Evolutionary conservation across 2,113 vertebrate species (phyloP).

Genomic region (Hepsetus odoe): DNA sequence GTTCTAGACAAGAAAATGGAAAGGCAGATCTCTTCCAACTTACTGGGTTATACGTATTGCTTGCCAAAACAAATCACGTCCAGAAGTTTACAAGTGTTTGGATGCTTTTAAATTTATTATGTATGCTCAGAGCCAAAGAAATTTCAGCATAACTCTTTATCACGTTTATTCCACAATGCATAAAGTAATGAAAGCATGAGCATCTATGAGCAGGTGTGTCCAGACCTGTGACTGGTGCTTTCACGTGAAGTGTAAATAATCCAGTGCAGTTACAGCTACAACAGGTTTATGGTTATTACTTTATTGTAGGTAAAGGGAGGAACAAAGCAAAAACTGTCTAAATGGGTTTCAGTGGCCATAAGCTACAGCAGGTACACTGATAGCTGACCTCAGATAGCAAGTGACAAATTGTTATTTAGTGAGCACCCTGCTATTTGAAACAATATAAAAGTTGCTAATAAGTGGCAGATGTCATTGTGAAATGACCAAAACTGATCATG

Average conservation of each 20-base stretch:
- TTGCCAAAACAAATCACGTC: no score
- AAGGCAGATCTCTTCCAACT: no score
- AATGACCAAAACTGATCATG: not conserved
- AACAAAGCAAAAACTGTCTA: slow-evolving; percentile 18
- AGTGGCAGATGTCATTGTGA: not conserved
- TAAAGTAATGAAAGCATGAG: not conserved
- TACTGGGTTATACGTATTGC: no score
- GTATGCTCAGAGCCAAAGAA: no score
- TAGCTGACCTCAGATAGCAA: slow-evolving; percentile 11
- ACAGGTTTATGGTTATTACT: slow-evolving; percentile 4
- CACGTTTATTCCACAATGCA: not conserved
- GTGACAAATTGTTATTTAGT: not conserved
- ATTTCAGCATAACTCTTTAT: no score
- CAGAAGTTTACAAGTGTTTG: no score
- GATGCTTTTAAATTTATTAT: no score
- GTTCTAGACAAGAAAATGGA: no score
- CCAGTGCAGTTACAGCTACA: not conserved
- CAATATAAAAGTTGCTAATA: not conserved
- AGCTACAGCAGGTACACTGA: slow-evolving; percentile 40
- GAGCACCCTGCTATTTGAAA: not conserved
- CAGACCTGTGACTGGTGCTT: not conserved
- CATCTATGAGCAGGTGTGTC: not conserved
- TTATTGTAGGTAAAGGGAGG: slow-evolving; percentile 1
- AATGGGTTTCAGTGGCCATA: slow-evolving; percentile 52
- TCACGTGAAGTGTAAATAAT: not conserved